phyloP scores from a whole-genome alignment of 2,113 vertebrate genomes.

The Polyodon spathula region DNA sequence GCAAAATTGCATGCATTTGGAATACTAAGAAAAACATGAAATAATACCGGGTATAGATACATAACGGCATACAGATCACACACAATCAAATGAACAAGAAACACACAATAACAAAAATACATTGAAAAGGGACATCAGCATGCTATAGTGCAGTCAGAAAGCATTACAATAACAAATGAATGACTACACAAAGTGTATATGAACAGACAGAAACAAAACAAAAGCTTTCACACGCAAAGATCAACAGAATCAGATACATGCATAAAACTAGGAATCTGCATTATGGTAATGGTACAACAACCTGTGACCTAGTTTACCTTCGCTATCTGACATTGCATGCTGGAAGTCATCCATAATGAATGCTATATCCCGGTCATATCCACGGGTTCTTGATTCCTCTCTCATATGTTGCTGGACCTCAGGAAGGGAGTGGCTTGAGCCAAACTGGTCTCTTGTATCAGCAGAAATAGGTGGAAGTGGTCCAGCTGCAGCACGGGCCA shows the following conservation, averaged over 20 bases:
- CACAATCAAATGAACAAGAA: slow-evolving; percentile 44
- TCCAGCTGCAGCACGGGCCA: slow-evolving; percentile 94
- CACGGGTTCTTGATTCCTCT: slow-evolving; percentile 88
- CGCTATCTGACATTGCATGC: slow-evolving; percentile 98
- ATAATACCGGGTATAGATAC: not conserved
- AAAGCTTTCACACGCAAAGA: slow-evolving; percentile 40
- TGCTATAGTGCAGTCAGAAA: slow-evolving; percentile 44
- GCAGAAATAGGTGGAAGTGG: slow-evolving; percentile 95
- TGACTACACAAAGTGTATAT: slow-evolving; percentile 42
- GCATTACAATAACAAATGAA: slow-evolving; percentile 28
- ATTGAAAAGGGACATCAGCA: slow-evolving; percentile 35
- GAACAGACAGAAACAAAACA: slow-evolving; percentile 28
- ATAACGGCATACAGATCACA: slow-evolving; percentile 26
- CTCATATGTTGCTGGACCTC: slow-evolving; percentile 98
- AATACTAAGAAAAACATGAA: not conserved
- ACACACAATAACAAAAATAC: slow-evolving; percentile 25
- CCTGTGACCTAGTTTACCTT: slow-evolving; percentile 88
- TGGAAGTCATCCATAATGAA: slow-evolving; percentile 99
- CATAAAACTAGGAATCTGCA: slow-evolving; percentile 66
- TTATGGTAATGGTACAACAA: slow-evolving; percentile 59
- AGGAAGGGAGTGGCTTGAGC: slow-evolving; percentile 94
- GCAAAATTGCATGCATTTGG: not conserved
- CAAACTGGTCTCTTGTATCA: slow-evolving; percentile 94
- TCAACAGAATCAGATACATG: slow-evolving; percentile 68
- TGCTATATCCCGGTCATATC: slow-evolving; percentile 92